Conservation (phyloP, 1,140 invertebrate genomes). For the Solenopsis invicta region DNA sequence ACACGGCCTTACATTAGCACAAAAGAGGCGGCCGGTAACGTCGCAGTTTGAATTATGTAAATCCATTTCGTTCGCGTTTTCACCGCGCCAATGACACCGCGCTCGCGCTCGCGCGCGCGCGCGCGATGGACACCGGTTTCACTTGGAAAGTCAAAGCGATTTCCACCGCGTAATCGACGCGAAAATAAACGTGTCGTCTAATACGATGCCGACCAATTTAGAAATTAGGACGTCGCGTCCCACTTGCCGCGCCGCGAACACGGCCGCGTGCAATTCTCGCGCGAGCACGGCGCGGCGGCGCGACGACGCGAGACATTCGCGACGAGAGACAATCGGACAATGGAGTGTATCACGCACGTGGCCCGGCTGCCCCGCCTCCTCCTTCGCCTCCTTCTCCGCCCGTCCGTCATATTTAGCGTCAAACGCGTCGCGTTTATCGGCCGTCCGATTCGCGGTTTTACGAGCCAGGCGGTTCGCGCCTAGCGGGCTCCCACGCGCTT, state of each 20-base stretch:
- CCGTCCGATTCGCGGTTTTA: conserved; percentile 30
- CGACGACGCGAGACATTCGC: too few species aligned
- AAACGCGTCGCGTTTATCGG: conserved; percentile 2
- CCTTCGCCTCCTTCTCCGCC: neutral
- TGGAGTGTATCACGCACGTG: too few species aligned
- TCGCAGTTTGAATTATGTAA: conserved; percentile 52
- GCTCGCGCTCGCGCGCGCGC: neutral
- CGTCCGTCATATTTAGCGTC: conserved; percentile 1
- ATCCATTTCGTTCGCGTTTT: conserved; percentile 59
- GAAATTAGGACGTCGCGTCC: conserved; percentile 55
- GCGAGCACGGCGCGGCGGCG: too few species aligned
- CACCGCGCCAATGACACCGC: conserved; percentile 43
- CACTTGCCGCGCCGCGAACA: too few species aligned
- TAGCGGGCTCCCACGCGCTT: conserved; percentile 8
- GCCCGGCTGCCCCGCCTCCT: too few species aligned
- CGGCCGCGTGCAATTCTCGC: too few species aligned
- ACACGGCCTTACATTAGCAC: conserved; percentile 17
- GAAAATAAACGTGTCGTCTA: conserved; percentile 53
- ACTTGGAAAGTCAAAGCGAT: conserved; percentile 64
- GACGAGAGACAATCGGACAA: too few species aligned
- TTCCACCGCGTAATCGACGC: conserved; percentile 44
- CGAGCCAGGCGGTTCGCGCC: conserved; percentile 49
- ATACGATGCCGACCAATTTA: conserved; percentile 48
- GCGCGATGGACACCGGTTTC: conserved; percentile 33
- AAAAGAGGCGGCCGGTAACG: conserved; percentile 36